Base-by-base conservation (phyloP, 2,113 vertebrate species). In the Miniopterus natalensis region DNA sequence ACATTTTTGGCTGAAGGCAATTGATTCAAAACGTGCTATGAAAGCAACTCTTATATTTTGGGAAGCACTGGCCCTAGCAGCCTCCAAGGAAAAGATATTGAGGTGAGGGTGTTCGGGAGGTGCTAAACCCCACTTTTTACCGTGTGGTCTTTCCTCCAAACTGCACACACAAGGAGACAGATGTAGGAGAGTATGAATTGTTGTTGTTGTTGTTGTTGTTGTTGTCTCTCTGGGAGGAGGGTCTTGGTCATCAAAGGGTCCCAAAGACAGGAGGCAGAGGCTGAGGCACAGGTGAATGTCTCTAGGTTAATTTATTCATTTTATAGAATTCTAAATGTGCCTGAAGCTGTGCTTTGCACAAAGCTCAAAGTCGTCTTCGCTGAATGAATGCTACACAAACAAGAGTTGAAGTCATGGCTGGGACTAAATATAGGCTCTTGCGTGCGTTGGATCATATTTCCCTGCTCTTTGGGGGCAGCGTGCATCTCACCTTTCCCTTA, bases 401-500 rank as follows among this genome's bases (percentile, higher is more conserved):
- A 49, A 36, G 73, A 45, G 8, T 0, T 0, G 15, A 71, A 71
- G 53, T 59, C 45, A 4, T 1, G 31, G 7, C 8, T 3, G 47
- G 42, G 63, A 14, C 90, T 88, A 84, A 70, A 90, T 45, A 83
- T 51, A 96, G 92, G 51, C 27, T 25, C 71, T 53, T 51, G 31
- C 1, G 0, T 84, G 89, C 81, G 45, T 3, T 3, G 25, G 92
- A 36, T 84, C 68, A 0, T 0, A 65, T 95, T 66, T 79, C 84
- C 51, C 77, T n/a, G 36, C 45, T 88, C 88, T 51, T 10, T 9
- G 42, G 55, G 51, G 73, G 14, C 29, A 57, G 51, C 0, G 0
- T 47, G 25, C 92, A 61, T 45, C 86, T 87, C 88, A 88, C 90
- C 84, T 90, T 96, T 92, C 92, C 90, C 61, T 57, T n/a, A 42